Evolutionary conservation across 2,888 invertebrate species (phyloP).

Genomic region (Dynastes tityus): DNA sequence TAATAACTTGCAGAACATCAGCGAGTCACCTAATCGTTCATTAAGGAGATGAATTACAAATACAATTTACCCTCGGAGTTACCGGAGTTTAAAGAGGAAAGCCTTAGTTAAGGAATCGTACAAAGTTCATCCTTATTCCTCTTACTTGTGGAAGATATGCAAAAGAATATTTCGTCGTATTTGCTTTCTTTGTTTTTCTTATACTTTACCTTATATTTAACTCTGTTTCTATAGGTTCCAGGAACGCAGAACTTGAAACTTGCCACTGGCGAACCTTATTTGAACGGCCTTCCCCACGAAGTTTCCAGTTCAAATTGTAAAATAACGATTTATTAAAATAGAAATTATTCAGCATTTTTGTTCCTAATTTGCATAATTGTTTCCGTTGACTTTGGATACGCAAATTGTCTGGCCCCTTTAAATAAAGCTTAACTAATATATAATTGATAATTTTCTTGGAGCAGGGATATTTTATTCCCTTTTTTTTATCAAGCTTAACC

Average conservation of each 20-base stretch:
- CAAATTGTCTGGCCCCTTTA: slow-evolving; percentile 4
- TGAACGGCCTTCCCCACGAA: neutral
- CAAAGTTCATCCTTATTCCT: slow-evolving; percentile 1
- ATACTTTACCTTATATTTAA: neutral
- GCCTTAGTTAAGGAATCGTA: neutral
- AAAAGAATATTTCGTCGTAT: slow-evolving; percentile 6
- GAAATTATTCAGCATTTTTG: slow-evolving; percentile 37
- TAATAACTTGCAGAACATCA: slow-evolving; percentile 44
- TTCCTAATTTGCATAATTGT: slow-evolving; percentile 34
- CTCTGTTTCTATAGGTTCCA: slow-evolving; percentile 1
- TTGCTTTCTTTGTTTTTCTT: slow-evolving; percentile 17
- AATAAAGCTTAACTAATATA: neutral
- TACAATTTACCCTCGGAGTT: slow-evolving; percentile 37
- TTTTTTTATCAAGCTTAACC: too few relatives aligned
- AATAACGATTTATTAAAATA: slow-evolving; percentile 37
- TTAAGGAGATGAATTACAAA: slow-evolving; percentile 48
- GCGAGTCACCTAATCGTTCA: slow-evolving; percentile 49
- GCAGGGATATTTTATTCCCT: too few relatives aligned
- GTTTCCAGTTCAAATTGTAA: slow-evolving; percentile 3
- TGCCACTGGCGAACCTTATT: neutral
- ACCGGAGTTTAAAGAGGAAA: slow-evolving; percentile 39
- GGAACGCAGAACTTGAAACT: slow-evolving; percentile 9
- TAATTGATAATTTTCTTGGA: neutral
- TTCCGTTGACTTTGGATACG: slow-evolving; percentile 11
- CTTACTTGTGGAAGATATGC: neutral